A percentile compares a stretch with the other conserved stretches of the same genome.
Evolutionary conservation across 2,797 vertebrate species (phyloP).

Genomic region (Chelmon rostratus): DNA sequence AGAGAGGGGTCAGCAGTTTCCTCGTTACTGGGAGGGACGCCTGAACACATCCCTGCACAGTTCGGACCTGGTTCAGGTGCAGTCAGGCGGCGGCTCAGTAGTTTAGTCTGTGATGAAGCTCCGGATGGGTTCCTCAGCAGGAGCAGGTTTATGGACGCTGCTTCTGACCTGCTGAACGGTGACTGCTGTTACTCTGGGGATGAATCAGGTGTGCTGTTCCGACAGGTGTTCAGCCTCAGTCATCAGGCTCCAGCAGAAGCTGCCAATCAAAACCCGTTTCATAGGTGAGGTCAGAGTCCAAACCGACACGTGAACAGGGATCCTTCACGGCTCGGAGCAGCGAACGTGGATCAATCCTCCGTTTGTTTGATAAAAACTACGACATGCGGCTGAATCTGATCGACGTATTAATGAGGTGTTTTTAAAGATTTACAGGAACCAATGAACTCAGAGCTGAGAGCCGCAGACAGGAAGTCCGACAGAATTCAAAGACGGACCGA

Average conservation of each 20-base stretch:
- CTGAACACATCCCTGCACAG: not conserved
- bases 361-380: too few species aligned
- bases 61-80: not conserved
- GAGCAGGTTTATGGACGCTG: not conserved
- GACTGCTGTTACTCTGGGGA: not conserved
- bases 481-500: too few species aligned
- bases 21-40: conserved; percentile 9
- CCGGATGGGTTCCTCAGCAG: not conserved
- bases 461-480: too few species aligned
- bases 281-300: not conserved
- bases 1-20: conserved; percentile 27
- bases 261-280: conserved; percentile 44
- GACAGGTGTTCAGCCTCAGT: conserved; percentile 68
- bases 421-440: too few species aligned
- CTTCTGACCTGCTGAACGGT: not conserved
- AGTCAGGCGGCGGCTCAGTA: not conserved
- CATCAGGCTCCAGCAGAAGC: conserved; percentile 50
- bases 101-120: too few species aligned
- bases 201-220: not conserved
- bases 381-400: too few species aligned
- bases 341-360: too few species aligned
- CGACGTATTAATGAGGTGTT: too few species aligned
- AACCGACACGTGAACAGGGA: too few species aligned
- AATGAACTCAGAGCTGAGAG: too few species aligned
- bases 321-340: too few species aligned